A percentile compares a stretch with the other conserved stretches of the same genome.
Conservation (phyloP, 2,797 vertebrate genomes). For the Margarornis squamiger region DNA sequence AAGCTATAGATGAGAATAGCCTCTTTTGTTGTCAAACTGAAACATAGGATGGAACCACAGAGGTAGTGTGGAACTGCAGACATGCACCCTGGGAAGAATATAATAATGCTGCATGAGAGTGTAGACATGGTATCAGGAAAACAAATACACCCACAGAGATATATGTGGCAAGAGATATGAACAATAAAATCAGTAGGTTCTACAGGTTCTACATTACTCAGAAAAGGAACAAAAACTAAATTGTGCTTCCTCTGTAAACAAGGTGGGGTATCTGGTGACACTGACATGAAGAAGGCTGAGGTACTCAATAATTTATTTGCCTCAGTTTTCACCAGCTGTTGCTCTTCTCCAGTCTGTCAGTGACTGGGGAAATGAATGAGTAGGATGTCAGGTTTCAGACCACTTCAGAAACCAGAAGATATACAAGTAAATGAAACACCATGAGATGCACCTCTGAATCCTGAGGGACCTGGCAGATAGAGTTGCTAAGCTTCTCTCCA, state of each 20-base stretch:
- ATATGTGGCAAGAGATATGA: neutral
- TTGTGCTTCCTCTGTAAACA: neutral
- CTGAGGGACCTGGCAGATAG: neutral
- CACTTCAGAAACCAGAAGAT: neutral
- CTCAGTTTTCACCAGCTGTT: neutral
- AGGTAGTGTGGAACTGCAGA: neutral
- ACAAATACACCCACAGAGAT: neutral
- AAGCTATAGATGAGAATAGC: neutral
- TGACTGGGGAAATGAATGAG: neutral
- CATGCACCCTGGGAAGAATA: neutral
- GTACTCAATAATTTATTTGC: neutral
- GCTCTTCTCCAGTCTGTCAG: fast-evolving
- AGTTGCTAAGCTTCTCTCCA: neutral
- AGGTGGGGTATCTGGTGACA: neutral
- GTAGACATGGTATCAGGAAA: neutral
- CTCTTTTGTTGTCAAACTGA: neutral
- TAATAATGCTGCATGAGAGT: neutral
- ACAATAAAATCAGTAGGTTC: neutral
- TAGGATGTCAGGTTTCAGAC: neutral
- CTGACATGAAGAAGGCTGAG: neutral
- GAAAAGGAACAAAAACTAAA: neutral
- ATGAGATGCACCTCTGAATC: neutral
- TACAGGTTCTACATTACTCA: neutral
- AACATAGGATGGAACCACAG: fast-evolving
- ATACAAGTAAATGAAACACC: fast-evolving